Conservation (phyloP, 2,888 invertebrate genomes). For the Ceraclea dissimilis region DNA sequence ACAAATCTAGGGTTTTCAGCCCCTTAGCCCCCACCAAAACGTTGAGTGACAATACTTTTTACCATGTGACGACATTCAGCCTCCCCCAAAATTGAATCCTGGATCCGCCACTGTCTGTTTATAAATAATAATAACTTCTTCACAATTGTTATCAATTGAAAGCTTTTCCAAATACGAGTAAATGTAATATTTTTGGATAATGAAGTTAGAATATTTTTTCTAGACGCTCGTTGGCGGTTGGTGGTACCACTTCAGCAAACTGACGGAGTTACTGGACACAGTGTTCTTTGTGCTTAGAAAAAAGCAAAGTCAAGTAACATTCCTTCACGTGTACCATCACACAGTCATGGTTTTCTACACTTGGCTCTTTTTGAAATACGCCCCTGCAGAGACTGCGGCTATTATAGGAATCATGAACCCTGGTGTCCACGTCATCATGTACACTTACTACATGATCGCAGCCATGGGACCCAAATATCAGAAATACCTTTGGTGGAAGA, state of each 20-base stretch:
- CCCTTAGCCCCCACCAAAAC: too few species aligned
- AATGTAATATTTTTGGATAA: too few species aligned
- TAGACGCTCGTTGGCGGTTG: conserved; percentile 44
- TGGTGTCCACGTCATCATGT: conserved; percentile 75
- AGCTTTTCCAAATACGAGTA: too few species aligned
- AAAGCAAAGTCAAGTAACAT: conserved; percentile 67
- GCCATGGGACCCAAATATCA: conserved; percentile 66
- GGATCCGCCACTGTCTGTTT: too few species aligned
- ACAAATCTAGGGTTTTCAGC: too few species aligned
- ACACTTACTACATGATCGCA: conserved; percentile 68
- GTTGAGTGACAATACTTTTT: too few species aligned
- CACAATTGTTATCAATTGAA: too few species aligned
- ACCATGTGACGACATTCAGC: too few species aligned
- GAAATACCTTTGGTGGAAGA: conserved; percentile 80
- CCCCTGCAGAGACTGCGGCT: conserved; percentile 65
- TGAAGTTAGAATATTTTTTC: too few species aligned
- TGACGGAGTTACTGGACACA: conserved; percentile 71
- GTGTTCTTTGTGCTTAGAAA: conserved; percentile 85
- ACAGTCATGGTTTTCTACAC: conserved; percentile 64
- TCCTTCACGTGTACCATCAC: conserved; percentile 87
- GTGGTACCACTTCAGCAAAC: conserved; percentile 77
- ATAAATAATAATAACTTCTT: too few species aligned
- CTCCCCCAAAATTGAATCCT: too few species aligned
- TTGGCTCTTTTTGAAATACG: conserved; percentile 67
- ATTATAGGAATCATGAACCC: conserved; percentile 67